Conservation (phyloP, 1,140 invertebrate species). For the Odontomachus brunneus region DNA sequence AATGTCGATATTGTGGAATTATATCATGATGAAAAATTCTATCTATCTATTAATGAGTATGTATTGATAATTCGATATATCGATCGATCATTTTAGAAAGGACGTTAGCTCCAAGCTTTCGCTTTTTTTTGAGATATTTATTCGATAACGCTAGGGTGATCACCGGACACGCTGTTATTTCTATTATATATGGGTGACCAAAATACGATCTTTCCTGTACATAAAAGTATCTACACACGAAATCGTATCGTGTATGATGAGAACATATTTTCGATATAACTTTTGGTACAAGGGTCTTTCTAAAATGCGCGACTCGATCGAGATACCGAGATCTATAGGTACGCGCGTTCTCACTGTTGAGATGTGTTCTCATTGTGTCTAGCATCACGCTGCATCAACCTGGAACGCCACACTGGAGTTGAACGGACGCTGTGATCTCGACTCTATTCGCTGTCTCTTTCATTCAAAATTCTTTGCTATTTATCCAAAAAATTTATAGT, state of each 20-base stretch:
- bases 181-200: not conserved
- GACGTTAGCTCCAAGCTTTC: not conserved
- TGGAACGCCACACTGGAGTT: not conserved
- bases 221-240: not conserved
- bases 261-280: conserved; percentile 18
- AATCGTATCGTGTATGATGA: not conserved
- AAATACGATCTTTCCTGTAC: conserved; percentile 16
- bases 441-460: not conserved
- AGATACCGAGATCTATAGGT: not conserved
- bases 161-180: not conserved
- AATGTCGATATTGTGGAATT: conserved; percentile 26
- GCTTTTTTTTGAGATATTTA: no score
- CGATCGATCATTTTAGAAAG: conserved; percentile 24
- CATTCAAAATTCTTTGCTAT: not conserved
- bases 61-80: conserved; percentile 8
- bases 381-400: not conserved
- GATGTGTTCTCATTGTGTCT: not conserved
- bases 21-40: not conserved
- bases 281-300: conserved; percentile 20
- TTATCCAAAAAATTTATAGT: not conserved
- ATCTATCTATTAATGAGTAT: not conserved
- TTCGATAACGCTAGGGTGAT: no score
- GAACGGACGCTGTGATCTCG: not conserved
- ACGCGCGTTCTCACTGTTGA: not conserved
- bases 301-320: conserved; percentile 6